Base-by-base conservation (phyloP, 2,888 invertebrate species). In the Poecilobothrus nobilitatus region DNA sequence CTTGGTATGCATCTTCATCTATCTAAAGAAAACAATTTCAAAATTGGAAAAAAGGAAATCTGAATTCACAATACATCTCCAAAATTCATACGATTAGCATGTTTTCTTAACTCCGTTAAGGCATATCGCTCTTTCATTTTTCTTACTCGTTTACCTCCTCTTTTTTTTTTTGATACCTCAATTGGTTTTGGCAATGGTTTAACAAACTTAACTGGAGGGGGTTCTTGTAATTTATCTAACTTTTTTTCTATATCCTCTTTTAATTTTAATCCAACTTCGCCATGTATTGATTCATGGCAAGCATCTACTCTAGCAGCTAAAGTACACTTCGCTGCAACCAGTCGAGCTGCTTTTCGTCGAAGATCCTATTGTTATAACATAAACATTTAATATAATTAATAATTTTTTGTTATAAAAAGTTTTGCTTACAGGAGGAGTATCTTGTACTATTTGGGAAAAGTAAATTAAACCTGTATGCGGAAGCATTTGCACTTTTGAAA, bases 1-100 rank as follows among this genome's bases (percentile, higher is more conserved):
- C 97, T 85, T 99, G 99, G 82, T 99, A 99, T 0, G 99, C 97
- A 82, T 99, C 99, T 79, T 98, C 98, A 82, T 97, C 98, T n/a
- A 99, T 97, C 93, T 95, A 79, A 41, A 75, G 75, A 68, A 1
- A 72, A 73, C 5, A 68, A 63, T 33, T 37, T 66, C 62, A 37
- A 18, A 41, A 21, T 7, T 27, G 3, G 66, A 66, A 0, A 63
- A 65, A 5, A 15, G 27, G 12, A 21, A 18, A 53, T n/a, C 15
- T 6, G n/a, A n/a, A n/a, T 76, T 86, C 88, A 86, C n/a, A n/a
- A n/a, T 85, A 92, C 92, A 84, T 93, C 92, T 71, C 96, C 99
- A 84, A 99, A 99, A 83, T 95, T 98, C 88, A 99, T 93, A 73
- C 99, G 86, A 83, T 99, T 99, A 0, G 96, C 95, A 80, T 96